Conservation (phyloP, 1,140 invertebrate genomes). For the Caenorhabditis latens region DNA sequence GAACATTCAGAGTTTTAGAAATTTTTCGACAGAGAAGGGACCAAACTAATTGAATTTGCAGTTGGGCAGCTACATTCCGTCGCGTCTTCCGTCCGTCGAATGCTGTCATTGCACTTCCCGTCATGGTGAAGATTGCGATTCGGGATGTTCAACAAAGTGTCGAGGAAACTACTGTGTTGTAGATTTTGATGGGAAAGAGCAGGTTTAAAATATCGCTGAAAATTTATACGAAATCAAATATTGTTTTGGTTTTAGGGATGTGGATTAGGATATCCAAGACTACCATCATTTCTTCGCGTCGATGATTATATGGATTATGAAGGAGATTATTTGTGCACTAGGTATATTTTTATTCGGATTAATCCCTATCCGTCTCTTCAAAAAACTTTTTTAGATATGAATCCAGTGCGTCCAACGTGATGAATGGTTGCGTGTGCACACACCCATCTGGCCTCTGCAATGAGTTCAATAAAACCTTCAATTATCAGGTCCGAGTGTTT, state of each 20-base stretch:
- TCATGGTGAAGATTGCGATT: constrained; percentile 73
- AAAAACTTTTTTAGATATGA: constrained; percentile 69
- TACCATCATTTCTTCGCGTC: constrained; percentile 66
- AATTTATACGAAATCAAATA: background rate
- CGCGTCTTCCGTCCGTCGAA: constrained; percentile 72
- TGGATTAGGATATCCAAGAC: constrained; percentile 72
- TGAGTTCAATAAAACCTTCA: constrained; percentile 71
- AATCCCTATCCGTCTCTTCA: background rate
- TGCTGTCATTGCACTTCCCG: constrained; percentile 76
- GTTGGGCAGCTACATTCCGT: constrained; percentile 73
- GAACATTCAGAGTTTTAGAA: background rate
- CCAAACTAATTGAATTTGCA: constrained; percentile 61
- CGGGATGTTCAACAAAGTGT: constrained; percentile 70
- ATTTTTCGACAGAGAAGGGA: constrained; percentile 47
- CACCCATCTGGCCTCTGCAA: constrained; percentile 74
- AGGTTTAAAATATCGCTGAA: constrained; percentile 62
- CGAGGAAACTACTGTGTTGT: constrained; percentile 76
- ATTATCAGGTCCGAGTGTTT: constrained; percentile 69
- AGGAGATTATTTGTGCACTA: constrained; percentile 59
- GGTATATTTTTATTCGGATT: constrained; percentile 31
- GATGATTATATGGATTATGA: constrained; percentile 65
- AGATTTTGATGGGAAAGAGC: constrained; percentile 77
- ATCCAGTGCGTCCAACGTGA: constrained; percentile 68
- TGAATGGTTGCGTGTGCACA: constrained; percentile 77
- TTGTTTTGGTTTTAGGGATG: constrained; percentile 68